Evolutionary conservation across 2,797 vertebrate species (phyloP).

Genomic region (Xiphophorus birchmanni): DNA sequence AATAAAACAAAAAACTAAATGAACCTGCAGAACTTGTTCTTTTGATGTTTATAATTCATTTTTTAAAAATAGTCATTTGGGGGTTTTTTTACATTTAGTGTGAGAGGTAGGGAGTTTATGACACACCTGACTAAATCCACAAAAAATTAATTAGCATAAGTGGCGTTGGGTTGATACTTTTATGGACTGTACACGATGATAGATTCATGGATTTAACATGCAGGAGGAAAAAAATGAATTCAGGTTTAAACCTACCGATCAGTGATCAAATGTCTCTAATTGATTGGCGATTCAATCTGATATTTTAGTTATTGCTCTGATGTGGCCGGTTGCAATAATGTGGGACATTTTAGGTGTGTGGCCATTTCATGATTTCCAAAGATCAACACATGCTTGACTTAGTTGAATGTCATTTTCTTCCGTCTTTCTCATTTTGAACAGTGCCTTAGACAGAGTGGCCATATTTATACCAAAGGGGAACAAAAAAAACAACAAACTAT

Average conservation of each 20-base stretch:
- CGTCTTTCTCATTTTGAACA: not conserved
- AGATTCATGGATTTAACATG: not conserved
- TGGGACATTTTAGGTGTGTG: not conserved
- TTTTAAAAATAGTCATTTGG: not conserved
- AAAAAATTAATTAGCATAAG: not conserved
- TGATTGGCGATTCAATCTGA: not conserved
- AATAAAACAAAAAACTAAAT: not conserved
- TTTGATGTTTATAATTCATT: not conserved
- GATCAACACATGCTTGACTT: not conserved
- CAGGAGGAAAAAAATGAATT: not conserved
- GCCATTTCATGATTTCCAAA: not conserved
- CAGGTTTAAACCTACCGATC: not conserved
- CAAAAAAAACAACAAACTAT: not conserved
- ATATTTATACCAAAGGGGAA: not conserved
- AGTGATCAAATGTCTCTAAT: not conserved
- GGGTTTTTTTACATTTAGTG: not conserved
- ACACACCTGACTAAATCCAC: not conserved
- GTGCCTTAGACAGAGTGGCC: not conserved
- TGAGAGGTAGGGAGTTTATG: not conserved
- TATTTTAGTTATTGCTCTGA: not conserved
- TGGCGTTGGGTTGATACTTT: not conserved
- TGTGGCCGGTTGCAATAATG: not conserved
- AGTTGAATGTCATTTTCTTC: not conserved
- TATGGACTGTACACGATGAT: not conserved
- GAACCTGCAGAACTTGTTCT: not conserved